Conservation (phyloP, 1,140 invertebrate species). For the Eumeta japonica region DNA sequence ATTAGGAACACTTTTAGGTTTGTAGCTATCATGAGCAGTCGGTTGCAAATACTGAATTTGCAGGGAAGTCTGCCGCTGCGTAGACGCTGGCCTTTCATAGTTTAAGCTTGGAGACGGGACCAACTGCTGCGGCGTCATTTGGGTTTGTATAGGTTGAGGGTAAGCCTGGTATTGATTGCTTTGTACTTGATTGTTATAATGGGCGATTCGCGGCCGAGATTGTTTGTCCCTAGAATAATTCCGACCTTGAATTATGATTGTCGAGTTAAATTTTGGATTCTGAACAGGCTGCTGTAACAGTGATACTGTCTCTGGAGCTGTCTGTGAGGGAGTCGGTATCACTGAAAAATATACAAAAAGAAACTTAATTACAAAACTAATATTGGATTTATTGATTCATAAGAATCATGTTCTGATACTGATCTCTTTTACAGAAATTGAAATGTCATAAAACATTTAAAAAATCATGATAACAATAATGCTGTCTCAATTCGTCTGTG, state of each 20-base stretch:
- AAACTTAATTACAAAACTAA: neutral
- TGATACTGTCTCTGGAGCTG: slow-evolving; percentile 44
- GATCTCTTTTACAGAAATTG: too few relatives aligned
- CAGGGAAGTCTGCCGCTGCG: slow-evolving; percentile 18
- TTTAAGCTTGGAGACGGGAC: slow-evolving; percentile 18
- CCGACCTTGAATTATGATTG: slow-evolving; percentile 32
- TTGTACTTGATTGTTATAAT: slow-evolving; percentile 25
- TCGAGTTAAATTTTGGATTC: slow-evolving; percentile 36
- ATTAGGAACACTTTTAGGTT: too few relatives aligned
- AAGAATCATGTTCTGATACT: slow-evolving; percentile 7
- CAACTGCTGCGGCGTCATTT: slow-evolving; percentile 8
- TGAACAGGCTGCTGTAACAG: slow-evolving; percentile 42
- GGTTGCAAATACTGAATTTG: slow-evolving; percentile 38
- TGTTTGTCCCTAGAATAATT: slow-evolving; percentile 32
- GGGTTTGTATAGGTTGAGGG: slow-evolving; percentile 20
- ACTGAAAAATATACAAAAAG: slow-evolving; percentile 13
- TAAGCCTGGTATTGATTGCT: slow-evolving; percentile 34
- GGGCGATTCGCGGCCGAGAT: slow-evolving; percentile 23
- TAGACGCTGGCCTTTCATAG: slow-evolving; percentile 9
- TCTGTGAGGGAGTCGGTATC: slow-evolving; percentile 42
- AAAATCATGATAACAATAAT: too few relatives aligned
- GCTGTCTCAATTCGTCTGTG: too few relatives aligned
- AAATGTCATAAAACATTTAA: too few relatives aligned
- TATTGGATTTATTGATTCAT: neutral
- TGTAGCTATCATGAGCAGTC: slow-evolving; percentile 12